phyloP scores from a whole-genome alignment of 2,797 vertebrate species.

The Phoxinus dragarum region DNA sequence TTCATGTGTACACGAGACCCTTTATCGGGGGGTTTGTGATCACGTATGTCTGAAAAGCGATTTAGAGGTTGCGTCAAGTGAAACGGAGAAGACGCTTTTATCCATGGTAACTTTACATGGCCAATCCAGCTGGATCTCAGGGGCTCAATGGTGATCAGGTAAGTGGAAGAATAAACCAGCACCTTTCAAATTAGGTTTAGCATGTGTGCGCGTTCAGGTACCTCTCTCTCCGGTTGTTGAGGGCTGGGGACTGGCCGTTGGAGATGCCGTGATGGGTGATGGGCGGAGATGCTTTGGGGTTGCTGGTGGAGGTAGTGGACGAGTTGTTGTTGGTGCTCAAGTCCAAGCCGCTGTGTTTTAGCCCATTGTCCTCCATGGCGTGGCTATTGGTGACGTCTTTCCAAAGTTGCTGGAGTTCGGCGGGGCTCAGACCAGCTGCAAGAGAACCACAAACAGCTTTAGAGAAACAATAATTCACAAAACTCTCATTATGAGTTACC shows the following conservation, averaged over 20 bases:
- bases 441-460: constrained; percentile 55
- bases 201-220: constrained; percentile 66
- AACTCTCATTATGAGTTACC: background rate
- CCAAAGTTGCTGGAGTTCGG: constrained; percentile 99
- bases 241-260: constrained; percentile 96
- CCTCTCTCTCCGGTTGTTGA: constrained; percentile 96
- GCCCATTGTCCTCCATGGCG: constrained; percentile 94
- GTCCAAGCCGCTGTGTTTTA: constrained; percentile 97
- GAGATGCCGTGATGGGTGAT: constrained; percentile 94
- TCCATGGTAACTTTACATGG: background rate
- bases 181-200: background rate
- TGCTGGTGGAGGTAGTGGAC: constrained; percentile 95
- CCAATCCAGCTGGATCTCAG: constrained; percentile 11
- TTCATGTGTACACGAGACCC: constrained; percentile 24
- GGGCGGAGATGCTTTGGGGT: constrained; percentile 97
- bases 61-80: background rate
- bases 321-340: constrained; percentile 97
- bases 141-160: background rate
- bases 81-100: background rate
- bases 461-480: constrained; percentile 49
- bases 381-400: constrained; percentile 97
- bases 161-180: background rate
- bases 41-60: constrained; percentile 25
- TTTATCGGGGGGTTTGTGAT: constrained; percentile 8
- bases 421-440: constrained; percentile 93